Evolutionary conservation across 2,797 vertebrate species (phyloP), one percentile per base, ranked within the genome.

Genomic region (Rousettus madagascariensis): DNA sequence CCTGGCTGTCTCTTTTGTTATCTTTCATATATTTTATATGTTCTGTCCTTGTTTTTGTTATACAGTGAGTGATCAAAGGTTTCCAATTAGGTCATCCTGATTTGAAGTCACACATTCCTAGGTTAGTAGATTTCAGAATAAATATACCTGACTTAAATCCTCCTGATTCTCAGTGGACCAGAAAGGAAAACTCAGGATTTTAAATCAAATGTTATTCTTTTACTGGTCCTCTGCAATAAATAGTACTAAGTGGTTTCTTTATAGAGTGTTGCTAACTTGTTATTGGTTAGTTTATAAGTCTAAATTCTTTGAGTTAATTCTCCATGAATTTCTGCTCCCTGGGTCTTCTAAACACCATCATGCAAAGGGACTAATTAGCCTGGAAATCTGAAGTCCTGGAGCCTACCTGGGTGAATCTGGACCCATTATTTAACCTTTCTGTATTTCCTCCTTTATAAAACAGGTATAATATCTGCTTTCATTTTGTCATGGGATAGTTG

Each of bases 291-390:
- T 78, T 97, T 86, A 38, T 41, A 36, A 75, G 86, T 84, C 33
- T 90, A 75, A 93, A 91, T 94, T 94, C n/a, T 93, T 2, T 93
- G 61, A 88, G 26, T 61, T 66, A 91, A 17, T 80, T 91, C 51
- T 84, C 10, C 20, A 59, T 57, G n/a, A 94, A 68, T 93, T 78
- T 74, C 71, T 86, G 28, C 36, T 66, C 28, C 12, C 46, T 17
- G 78, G 41, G 2, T 91, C n/a, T 91, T 68, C 30, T 75, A 65
- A 82, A 41, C 24, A 72, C 41, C 77, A 6, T 55, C 0, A 1
- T 66, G 55, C 38, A 65, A 71, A 77, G n/a, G 19, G 33, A 30
- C 20, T 53, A 63, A 41, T 69, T 68, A 80, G 11, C 12, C 10
- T 36, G 49, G 33, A 86, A 82, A 78, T 75, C 26, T 57, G 30